These are phyloP conservation scores for Meloidogyne exigua DNA, from an alignment of 1,140 invertebrate species.

Conservation along the genomic window DNA sequence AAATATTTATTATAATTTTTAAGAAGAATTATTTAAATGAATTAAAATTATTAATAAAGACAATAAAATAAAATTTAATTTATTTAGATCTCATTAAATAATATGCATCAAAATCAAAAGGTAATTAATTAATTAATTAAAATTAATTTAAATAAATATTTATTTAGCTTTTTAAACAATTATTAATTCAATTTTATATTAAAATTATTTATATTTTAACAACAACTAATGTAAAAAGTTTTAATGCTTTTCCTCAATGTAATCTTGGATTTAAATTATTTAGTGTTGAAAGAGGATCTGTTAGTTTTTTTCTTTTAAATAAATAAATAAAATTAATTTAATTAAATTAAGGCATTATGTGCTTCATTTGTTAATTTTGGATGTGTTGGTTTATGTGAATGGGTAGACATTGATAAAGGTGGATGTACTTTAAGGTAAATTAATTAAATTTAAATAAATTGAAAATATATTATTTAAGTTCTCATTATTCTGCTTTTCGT, in stretches of 20 bases:
- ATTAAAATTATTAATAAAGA: too few species aligned
- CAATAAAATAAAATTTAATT: neutral
- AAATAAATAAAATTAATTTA: neutral
- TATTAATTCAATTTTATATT: neutral
- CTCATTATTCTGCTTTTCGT: conserved; percentile 35
- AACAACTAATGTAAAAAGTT: neutral
- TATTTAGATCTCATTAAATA: neutral
- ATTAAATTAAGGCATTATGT: conserved; percentile 30
- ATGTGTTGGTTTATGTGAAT: conserved; percentile 45
- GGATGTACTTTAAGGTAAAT: conserved; percentile 12
- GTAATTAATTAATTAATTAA: neutral
- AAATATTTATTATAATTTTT: too few species aligned
- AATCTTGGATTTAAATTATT: conserved; percentile 41
- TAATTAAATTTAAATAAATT: conserved; percentile 5
- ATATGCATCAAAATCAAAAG: neutral
- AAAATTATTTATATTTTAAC: conserved; percentile 5
- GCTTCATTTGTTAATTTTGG: conserved; percentile 27
- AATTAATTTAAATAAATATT: conserved; percentile 12
- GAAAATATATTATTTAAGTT: neutral
- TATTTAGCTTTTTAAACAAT: neutral
- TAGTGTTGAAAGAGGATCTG: conserved; percentile 35
- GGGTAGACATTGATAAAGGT: conserved; percentile 30
- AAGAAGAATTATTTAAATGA: too few species aligned
- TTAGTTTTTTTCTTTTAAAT: conserved; percentile 10
- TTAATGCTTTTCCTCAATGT: conserved; percentile 29